Evolutionary conservation across 2,113 vertebrate genomes (phyloP).

Genomic region (Nasalis larvatus): DNA sequence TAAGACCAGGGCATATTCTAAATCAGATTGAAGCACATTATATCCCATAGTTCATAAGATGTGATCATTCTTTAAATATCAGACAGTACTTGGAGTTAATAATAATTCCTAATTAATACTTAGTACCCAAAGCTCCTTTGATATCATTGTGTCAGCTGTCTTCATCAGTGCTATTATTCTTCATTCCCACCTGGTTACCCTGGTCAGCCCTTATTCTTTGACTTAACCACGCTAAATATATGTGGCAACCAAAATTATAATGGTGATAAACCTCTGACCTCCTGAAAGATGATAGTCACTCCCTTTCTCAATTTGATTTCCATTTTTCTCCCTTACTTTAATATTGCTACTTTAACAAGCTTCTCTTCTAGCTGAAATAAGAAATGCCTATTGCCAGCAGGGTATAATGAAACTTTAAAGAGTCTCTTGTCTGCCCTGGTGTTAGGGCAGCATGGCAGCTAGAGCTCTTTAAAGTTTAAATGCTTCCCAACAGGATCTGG

Average conservation of each 20-base stretch:
- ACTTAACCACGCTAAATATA: background rate
- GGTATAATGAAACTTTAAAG: constrained; percentile 51
- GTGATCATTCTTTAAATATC: background rate
- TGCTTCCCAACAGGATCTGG: background rate
- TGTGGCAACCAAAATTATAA: background rate
- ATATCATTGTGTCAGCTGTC: background rate
- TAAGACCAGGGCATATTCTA: background rate
- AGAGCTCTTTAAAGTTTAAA: constrained; percentile 39
- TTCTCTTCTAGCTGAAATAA: background rate
- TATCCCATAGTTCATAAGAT: background rate
- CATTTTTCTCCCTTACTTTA: background rate
- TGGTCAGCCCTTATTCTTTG: background rate
- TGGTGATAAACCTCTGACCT: background rate
- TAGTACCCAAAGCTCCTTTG: background rate
- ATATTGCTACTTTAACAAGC: background rate
- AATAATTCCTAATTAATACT: background rate
- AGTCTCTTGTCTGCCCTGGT: background rate
- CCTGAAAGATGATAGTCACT: background rate
- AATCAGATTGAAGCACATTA: background rate
- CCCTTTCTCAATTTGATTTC: background rate
- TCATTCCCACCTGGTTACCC: background rate
- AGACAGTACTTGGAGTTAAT: background rate
- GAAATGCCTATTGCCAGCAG: background rate
- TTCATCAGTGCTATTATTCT: background rate
- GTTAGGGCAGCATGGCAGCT: background rate